Conservation (phyloP, 2,113 vertebrate genomes). For the Grammomys dolichurus region DNA sequence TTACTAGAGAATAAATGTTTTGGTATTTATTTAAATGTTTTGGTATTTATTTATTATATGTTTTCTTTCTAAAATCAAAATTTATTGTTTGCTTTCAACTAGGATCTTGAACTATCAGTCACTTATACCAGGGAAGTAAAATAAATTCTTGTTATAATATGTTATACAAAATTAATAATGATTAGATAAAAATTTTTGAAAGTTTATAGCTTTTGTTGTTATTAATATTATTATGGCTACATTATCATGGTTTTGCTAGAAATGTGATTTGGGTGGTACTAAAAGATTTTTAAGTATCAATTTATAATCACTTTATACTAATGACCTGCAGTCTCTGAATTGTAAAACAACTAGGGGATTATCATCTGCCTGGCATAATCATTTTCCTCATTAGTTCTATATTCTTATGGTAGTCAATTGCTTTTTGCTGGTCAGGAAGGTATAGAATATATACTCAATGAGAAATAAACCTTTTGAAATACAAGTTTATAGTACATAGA, state of each 20-base stretch:
- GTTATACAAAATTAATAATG: constrained; percentile 1
- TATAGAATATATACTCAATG: not conserved
- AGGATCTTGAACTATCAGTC: not conserved
- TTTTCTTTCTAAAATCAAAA: not conserved
- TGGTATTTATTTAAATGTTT: not conserved
- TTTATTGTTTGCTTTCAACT: not conserved
- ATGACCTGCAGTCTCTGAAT: not conserved
- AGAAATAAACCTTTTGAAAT: not conserved
- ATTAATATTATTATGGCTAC: not conserved
- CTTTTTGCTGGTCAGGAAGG: not conserved
- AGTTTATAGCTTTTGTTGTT: not conserved
- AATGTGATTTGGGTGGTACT: not conserved
- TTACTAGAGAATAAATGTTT: not conserved
- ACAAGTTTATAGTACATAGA: not conserved
- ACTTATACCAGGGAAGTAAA: not conserved
- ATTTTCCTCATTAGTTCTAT: not conserved
- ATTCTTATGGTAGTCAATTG: not conserved
- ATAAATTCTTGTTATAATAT: not conserved
- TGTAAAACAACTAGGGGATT: not conserved
- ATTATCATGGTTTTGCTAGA: not conserved
- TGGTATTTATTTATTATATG: not conserved
- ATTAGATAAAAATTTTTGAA: not conserved
- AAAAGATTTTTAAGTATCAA: not conserved
- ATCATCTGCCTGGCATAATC: not conserved
- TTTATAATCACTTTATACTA: not conserved